These are phyloP conservation scores for Mythimna albipuncta DNA, from an alignment of 2,888 invertebrate genomes.

Conservation along the genomic window DNA sequence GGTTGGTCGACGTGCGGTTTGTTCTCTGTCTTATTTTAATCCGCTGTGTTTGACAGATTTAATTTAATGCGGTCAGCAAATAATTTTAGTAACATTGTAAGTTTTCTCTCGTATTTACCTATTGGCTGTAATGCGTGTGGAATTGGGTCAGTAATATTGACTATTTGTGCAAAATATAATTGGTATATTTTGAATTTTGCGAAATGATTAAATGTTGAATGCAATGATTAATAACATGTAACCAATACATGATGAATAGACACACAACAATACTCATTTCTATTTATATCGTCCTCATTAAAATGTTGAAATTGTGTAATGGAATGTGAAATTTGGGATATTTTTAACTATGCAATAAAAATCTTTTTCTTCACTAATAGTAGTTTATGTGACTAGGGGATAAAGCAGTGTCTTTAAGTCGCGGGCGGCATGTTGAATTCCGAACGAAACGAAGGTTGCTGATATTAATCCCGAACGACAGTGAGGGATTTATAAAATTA, in stretches of 20 bases:
- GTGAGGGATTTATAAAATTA: no score
- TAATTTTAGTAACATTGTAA: conserved; percentile 45
- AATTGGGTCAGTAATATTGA: conserved; percentile 26
- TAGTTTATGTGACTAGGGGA: no score
- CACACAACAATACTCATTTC: not conserved
- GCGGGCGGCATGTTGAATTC: no score
- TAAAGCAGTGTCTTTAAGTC: no score
- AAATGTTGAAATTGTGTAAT: not conserved
- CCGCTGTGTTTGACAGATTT: conserved; percentile 72
- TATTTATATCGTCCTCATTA: not conserved
- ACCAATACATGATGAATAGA: not conserved
- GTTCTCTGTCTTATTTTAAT: conserved; percentile 73
- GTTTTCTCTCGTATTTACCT: conserved; percentile 31
- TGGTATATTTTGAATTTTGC: not conserved
- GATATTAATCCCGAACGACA: no score
- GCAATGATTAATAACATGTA: conserved; percentile 3
- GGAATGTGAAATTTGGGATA: not conserved
- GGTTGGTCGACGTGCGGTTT: conserved; percentile 71
- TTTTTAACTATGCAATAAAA: no score
- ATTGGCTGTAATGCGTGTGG: conserved; percentile 12
- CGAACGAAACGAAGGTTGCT: no score
- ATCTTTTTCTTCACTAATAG: no score
- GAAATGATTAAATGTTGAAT: not conserved
- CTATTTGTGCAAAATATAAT: conserved; percentile 3
- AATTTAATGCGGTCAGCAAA: conserved; percentile 69